These are phyloP conservation scores for Tachina grossa DNA, from an alignment of 2,888 invertebrate genomes.

Conservation along the genomic window DNA sequence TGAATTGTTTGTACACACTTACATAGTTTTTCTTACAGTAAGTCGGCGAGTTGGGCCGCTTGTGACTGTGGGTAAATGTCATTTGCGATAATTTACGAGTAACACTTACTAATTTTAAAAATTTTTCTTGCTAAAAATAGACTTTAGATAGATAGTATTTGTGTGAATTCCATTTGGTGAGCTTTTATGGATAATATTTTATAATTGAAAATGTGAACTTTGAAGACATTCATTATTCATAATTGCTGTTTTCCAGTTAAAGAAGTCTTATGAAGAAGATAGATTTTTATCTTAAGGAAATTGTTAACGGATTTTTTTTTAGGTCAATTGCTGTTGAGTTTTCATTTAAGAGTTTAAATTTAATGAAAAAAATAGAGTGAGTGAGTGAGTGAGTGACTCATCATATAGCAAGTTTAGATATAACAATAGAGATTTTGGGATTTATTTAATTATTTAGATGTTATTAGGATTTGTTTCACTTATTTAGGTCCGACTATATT, in stretches of 20 bases:
- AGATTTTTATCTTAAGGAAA: constrained; percentile 61
- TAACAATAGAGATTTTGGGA: not conserved
- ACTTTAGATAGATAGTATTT: constrained; percentile 30
- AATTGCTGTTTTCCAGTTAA: constrained; percentile 38
- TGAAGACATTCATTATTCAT: constrained; percentile 50
- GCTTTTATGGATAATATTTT: constrained; percentile 29
- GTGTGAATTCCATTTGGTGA: constrained; percentile 21
- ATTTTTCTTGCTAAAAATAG: constrained; percentile 66
- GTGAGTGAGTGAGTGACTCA: constrained; percentile 12
- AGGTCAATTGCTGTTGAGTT: constrained; percentile 42
- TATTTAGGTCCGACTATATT: too few species aligned
- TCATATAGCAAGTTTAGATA: not conserved
- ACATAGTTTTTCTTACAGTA: not conserved
- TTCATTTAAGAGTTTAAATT: constrained; percentile 4
- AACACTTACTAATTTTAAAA: constrained; percentile 64
- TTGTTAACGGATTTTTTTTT: constrained; percentile 62
- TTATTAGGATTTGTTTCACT: too few species aligned
- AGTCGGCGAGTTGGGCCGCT: not conserved
- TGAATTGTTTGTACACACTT: constrained; percentile 33
- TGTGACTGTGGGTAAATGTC: constrained; percentile 53
- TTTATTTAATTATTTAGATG: too few species aligned
- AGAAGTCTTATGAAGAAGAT: constrained; percentile 25
- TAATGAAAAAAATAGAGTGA: not conserved
- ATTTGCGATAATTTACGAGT: constrained; percentile 65
- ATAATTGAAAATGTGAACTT: constrained; percentile 64